A percentile compares a stretch with the other conserved stretches of the same genome.
Evolutionary conservation across 2,797 vertebrate genomes (phyloP).

Genomic region (Rhinella marina): DNA sequence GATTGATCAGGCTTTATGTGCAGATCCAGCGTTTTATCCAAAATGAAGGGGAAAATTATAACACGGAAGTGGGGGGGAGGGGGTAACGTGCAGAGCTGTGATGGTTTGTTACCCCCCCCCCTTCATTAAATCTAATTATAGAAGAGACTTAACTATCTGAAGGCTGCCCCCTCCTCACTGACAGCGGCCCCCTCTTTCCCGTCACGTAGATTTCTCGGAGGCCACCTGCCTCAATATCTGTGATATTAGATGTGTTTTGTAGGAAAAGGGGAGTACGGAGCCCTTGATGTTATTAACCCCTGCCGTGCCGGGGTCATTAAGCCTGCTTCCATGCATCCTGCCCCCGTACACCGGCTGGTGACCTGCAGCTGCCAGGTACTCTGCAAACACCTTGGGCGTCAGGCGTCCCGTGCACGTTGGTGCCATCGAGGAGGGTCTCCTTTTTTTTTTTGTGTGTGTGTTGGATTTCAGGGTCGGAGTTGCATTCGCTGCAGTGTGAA

Average conservation of each 20-base stretch:
- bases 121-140: slow-evolving; percentile 29
- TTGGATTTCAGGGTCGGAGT: neutral
- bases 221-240: neutral
- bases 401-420: neutral
- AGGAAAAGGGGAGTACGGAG: slow-evolving; percentile 36
- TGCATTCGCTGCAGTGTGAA: slow-evolving; percentile 17
- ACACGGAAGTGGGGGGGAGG: no score
- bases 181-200: neutral
- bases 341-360: slow-evolving; percentile 22
- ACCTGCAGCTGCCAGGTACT: slow-evolving; percentile 57
- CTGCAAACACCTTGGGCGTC: slow-evolving; percentile 7
- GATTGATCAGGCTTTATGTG: slow-evolving; percentile 61
- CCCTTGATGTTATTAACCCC: slow-evolving; percentile 26
- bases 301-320: neutral
- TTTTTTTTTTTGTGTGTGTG: neutral
- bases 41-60: neutral
- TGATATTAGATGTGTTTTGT: slow-evolving; percentile 24
- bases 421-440: neutral
- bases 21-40: slow-evolving; percentile 51
- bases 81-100: neutral
- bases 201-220: neutral
- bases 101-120: neutral
- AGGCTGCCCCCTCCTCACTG: slow-evolving; percentile 19
- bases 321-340: neutral
- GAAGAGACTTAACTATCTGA: slow-evolving; percentile 18